These are phyloP conservation scores for Onychostoma macrolepis DNA, from an alignment of 2,113 vertebrate species.

Conservation along the genomic window DNA sequence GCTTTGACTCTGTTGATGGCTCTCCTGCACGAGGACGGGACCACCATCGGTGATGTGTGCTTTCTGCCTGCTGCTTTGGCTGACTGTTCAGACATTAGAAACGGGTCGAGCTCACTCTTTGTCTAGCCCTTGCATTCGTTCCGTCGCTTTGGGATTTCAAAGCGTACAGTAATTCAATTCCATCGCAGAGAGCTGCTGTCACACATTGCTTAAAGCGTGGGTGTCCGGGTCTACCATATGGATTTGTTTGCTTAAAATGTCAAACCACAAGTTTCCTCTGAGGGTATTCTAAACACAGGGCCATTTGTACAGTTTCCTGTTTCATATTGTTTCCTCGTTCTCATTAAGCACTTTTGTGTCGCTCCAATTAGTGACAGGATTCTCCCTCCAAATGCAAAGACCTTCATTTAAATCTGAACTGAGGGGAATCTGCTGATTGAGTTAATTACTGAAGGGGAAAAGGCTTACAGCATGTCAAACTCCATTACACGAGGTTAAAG, in stretches of 20 bases:
- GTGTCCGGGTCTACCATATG: conserved; percentile 9
- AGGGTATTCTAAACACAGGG: conserved; percentile 29
- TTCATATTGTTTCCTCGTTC: conserved; percentile 1
- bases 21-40: background rate
- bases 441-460: conserved; percentile 28
- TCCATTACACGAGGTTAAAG: conserved; percentile 14
- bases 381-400: background rate
- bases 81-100: background rate
- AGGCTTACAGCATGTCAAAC: conserved; percentile 13
- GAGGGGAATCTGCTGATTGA: conserved; percentile 8
- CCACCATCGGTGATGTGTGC: background rate
- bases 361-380: conserved; percentile 15
- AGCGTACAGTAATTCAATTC: conserved; percentile 33
- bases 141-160: conserved; percentile 13
- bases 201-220: conserved; percentile 7
- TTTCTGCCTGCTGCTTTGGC: conserved; percentile 17
- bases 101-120: conserved; percentile 4
- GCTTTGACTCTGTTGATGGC: background rate
- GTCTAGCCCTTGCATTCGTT: conserved; percentile 7
- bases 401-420: background rate
- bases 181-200: conserved; percentile 11
- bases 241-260: conserved; percentile 31
- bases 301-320: background rate
- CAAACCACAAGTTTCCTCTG: conserved; percentile 6
- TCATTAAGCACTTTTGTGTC: background rate